Evolutionary conservation across 2,113 vertebrate species (phyloP), one percentile per base, ranked within the genome.

Genomic region (Ictidomys tridecemlineatus): DNA sequence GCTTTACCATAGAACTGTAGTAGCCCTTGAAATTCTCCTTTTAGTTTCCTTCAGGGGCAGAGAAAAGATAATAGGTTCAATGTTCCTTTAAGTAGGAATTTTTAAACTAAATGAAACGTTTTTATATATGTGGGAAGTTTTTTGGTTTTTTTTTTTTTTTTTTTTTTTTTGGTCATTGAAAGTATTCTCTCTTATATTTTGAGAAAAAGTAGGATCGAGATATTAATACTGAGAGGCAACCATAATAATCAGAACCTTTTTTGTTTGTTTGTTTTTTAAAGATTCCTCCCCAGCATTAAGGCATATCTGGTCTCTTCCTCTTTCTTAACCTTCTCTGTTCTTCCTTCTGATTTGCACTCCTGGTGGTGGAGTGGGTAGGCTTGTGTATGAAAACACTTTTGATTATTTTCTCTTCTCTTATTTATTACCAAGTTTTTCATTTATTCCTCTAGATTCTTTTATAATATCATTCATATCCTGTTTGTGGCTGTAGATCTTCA

Each of bases 51-150:
- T 77, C 6, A 8, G 7, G 82, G 30, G 24, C 22, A 82, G 80
- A 69, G 37, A 77, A 63, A 74, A 65, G 74, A 2, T 53, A 32
- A 77, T 86, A 80, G 32, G 37, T 84, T 80, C 82, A 82, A 58
- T 93, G 10, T 94, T 26, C 34, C 72, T 92, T 26, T 51, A 83
- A 83, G 5, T 92, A 73, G 37, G 32, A 72, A 80, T 39, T 85
- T 93, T 80, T 74, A 28, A 80, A 85, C 69, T 88, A 77, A 94
- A 77, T 78, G 39, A 61, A 76, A 61, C 88, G 22, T 56, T 58
- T 48, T 11, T 39, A 8, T 85, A 70, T 8, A 26, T 65, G 3
- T 72, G 5, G n/a, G 8, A 45, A 45, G 45, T 45, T 9, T 45
- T 45, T 45, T 45, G 7, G 42, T 8, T 7, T 45, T 45, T 45